Base-by-base conservation (phyloP, 2,888 invertebrate genomes). In the Aphrophora alni region DNA sequence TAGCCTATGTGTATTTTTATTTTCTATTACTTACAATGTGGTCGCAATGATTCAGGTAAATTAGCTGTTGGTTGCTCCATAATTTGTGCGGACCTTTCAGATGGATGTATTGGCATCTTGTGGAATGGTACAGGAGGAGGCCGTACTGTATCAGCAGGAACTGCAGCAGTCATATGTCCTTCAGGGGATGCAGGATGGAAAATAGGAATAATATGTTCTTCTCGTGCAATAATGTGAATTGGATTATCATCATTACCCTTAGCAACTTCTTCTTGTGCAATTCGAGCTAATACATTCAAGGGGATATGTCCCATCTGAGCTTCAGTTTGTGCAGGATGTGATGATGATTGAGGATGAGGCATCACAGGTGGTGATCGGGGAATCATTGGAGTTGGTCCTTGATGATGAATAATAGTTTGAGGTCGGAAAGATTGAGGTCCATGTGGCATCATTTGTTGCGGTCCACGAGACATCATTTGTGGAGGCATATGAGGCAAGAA, bases 321-420 rank as follows among this genome's bases (percentile, higher is more conserved):
- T 78, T 78, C 72, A 77, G 74, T 73, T 73, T 80, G 81, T 33
- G 75, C 75, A 24, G 78, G 78, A 27, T 83, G 82, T 28, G 77
- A 77, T 25, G 33, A 51, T n/a, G 87, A 88, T 86, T 88, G 86
- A 77, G 88, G 88, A 84, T 89, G 89, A 85, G 82, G 85, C 77
- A 80, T 74, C 74, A 78, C 59, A n/a, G 14, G 76, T 25, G 81
- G 75, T n/a, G 77, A 81, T 85, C 84, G 72, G 84, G 85, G 75
- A 80, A 73, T 76, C 82, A 71, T 80, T 75, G 80, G 25, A 77
- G 81, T 17, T 82, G 77, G 44, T 69, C 77, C 83, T 81, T 82
- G 51, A 82, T 81, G 71, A 82, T 81, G 71, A 82, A 80, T 38
- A 33, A 73, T 77, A 77, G 80, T 14, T 76, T 14, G 83, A 81